A percentile compares a stretch with the other conserved stretches of the same genome.
These are phyloP conservation scores for Umimayanthus kanabou DNA, from an alignment of 92 coral and sea anemone genomes.

Conservation along the genomic window DNA sequence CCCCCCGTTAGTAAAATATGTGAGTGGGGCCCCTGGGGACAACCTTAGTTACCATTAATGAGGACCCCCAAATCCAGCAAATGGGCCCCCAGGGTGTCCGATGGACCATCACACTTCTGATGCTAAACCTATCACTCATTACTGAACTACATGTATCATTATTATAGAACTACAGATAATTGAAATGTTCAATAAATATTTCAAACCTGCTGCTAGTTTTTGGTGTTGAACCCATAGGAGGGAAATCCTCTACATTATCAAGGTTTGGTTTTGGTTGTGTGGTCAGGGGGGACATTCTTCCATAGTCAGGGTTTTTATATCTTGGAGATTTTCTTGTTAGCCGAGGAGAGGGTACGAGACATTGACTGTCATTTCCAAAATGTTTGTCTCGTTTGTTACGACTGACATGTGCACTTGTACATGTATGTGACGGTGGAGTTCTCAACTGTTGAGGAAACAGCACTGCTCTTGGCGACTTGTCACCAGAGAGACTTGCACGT, in stretches of 20 bases:
- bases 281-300: constrained; percentile 55
- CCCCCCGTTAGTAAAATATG: too few species aligned
- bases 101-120: too few species aligned
- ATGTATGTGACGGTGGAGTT: constrained; percentile 60
- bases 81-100: too few species aligned
- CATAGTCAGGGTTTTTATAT: constrained; percentile 49
- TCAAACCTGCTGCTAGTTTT: constrained; percentile 27
- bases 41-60: too few species aligned
- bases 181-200: neutral
- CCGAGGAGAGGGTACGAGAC: constrained; percentile 72
- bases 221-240: constrained; percentile 66
- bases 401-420: constrained; percentile 28
- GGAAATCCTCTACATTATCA: constrained; percentile 87
- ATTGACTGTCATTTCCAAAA: constrained; percentile 47
- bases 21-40: too few species aligned
- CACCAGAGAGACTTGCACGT: constrained; percentile 22
- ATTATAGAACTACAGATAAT: too few species aligned
- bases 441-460: constrained; percentile 60
- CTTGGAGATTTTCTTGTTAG: constrained; percentile 66
- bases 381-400: constrained; percentile 54
- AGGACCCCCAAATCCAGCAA: too few species aligned
- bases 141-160: neutral
- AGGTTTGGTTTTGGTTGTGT: constrained; percentile 60
- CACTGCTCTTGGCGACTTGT: constrained; percentile 66
- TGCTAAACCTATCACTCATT: too few species aligned